Evolutionary conservation across 2,113 vertebrate species (phyloP).

Genomic region (Malurus melanocephalus): DNA sequence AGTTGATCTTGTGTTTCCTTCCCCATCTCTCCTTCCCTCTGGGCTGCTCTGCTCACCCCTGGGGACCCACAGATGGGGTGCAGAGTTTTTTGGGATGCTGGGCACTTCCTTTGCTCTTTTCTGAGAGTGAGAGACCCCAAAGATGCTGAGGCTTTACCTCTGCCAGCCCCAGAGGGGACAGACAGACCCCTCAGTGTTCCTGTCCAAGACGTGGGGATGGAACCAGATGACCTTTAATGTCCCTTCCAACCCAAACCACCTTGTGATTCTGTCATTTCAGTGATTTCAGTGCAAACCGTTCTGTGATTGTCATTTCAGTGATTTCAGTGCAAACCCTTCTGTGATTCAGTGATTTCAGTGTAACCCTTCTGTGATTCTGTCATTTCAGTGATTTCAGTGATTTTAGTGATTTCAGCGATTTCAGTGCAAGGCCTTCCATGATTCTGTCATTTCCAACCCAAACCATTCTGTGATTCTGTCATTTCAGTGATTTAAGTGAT

Average conservation of each 20-base stretch:
- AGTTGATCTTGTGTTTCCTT: accelerated
- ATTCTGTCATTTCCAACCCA: too few species aligned
- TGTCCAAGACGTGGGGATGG: background rate
- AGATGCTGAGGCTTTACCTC: background rate
- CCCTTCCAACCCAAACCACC: background rate
- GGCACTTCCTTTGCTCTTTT: background rate
- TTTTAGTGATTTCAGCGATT: accelerated
- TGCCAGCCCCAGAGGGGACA: background rate
- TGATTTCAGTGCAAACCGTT: too few species aligned
- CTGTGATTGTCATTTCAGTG: too few species aligned
- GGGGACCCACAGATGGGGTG: accelerated
- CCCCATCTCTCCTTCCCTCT: background rate
- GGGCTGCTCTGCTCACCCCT: background rate
- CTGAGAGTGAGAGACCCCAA: accelerated
- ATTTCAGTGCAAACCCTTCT: too few species aligned
- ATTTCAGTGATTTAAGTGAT: background rate
- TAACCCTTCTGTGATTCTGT: background rate
- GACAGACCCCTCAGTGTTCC: background rate
- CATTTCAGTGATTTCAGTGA: accelerated
- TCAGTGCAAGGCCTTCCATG: too few species aligned
- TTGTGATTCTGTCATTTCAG: background rate
- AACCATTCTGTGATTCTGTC: background rate
- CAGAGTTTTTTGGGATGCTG: background rate
- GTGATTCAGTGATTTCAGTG: background rate
- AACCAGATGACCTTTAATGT: too few species aligned